Percentiles rank a stretch among this genome's conserved stretches.
These are phyloP conservation scores for Drosophila insularis DNA, from an alignment of 1,140 invertebrate species.

Conservation along the genomic window DNA sequence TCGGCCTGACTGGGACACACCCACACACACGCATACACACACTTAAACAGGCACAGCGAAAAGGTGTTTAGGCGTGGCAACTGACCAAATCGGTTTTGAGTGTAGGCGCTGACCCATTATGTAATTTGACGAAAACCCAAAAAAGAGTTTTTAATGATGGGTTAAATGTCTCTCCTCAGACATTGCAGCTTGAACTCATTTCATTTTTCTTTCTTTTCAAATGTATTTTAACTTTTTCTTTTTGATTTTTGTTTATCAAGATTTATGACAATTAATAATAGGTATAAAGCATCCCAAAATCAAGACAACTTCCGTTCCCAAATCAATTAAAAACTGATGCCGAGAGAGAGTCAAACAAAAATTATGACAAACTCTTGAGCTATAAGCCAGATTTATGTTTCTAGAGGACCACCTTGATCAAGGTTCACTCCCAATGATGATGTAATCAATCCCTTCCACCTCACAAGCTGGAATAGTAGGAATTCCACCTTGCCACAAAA, in stretches of 20 bases:
- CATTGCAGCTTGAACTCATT: constrained; percentile 68
- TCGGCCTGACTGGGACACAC: constrained; percentile 65
- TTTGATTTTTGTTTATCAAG: constrained; percentile 71
- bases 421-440: constrained; percentile 33
- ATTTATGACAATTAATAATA: constrained; percentile 82
- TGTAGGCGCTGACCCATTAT: constrained; percentile 75
- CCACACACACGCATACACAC: constrained; percentile 26
- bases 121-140: constrained; percentile 68
- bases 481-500: constrained; percentile 68
- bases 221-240: constrained; percentile 10
- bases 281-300: constrained; percentile 54
- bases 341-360: constrained; percentile 24
- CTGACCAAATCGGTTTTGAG: constrained; percentile 38
- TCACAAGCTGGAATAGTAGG: neutral
- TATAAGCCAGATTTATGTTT: constrained; percentile 69
- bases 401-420: constrained; percentile 58
- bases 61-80: constrained; percentile 59
- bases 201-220: constrained; percentile 11
- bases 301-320: constrained; percentile 70
- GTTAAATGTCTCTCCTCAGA: constrained; percentile 41
- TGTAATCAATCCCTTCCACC: constrained; percentile 47
- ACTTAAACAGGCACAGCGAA: constrained; percentile 12
- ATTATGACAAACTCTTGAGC: constrained; percentile 63
- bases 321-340: constrained; percentile 61
- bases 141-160: constrained; percentile 42